Base-by-base conservation (phyloP, 2,888 invertebrate species). In the Cheilosia vernalis region DNA sequence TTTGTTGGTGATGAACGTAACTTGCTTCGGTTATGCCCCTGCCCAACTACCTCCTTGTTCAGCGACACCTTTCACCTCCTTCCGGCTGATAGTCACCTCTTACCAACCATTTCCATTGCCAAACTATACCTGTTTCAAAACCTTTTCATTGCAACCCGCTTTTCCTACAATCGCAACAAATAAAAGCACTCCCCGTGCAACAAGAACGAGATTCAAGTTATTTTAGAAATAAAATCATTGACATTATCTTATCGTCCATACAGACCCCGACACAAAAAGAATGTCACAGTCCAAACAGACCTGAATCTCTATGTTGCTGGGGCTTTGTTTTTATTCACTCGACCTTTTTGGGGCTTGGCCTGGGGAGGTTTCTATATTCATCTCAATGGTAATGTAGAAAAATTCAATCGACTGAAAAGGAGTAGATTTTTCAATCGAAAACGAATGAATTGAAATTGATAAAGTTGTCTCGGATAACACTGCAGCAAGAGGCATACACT, bases 371-470 rank as follows among this genome's bases (percentile, higher is more conserved):
- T 7, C 30, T 42, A 15, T 49, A 40, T 40, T 60, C 60, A 58
- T 73, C 56, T 56, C 67, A 81, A 58, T 58, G 56, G 67, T 81
- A 63, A 40, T 81, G 81, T 81, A 76, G 76, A 81, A 74, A 76
- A 76, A 69, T 73, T 69, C 61, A 81, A 69, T 76, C 67, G 42
- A 74, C 27, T 17, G 37, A 24, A 66, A 21, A 9, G 6, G 47
- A 69, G 53, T 70, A 47, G 61, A 78, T 55, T 63, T 78, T 70
- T 27, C 55, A 61, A 70, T 78, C 55, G 69, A 70, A 66, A 40
- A 19, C 56, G 21, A 56, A 58, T 33, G 58, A 4, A 37, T 33
- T 5, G 15, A n/a, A 19, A 56, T 15, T 60, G 60, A 58, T 44
- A 73, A 67, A 67, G 60, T 60, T 66, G 53, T 55, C 53, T 66